A percentile compares a stretch with the other conserved stretches of the same genome.
phyloP scores from a whole-genome alignment of 1,140 invertebrate species.

The Fragariocoptes setiger region DNA sequence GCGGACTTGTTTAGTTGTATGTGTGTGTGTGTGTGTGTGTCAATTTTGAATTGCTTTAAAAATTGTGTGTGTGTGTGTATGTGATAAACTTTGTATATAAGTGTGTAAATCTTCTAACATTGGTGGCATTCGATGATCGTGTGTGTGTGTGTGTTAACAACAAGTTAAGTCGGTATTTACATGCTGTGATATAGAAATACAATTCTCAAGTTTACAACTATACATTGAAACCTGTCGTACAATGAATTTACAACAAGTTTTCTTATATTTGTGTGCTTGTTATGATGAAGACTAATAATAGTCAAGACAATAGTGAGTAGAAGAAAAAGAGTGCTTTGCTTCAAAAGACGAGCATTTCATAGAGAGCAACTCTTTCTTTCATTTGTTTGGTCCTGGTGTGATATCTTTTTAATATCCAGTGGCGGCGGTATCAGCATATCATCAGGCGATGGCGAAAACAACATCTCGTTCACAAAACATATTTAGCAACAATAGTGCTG shows the following conservation, averaged over 20 bases:
- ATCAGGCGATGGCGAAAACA: no score
- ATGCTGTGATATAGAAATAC: neutral
- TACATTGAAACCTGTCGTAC: no score
- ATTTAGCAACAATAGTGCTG: no score
- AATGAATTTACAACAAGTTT: neutral
- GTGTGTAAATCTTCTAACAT: neutral
- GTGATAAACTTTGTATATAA: neutral
- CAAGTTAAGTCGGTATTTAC: no score
- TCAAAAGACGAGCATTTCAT: no score
- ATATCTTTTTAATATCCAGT: no score
- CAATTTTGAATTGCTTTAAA: neutral
- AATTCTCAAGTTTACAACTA: neutral
- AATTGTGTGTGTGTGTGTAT: neutral
- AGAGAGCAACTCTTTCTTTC: no score
- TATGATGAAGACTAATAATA: neutral
- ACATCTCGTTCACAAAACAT: no score
- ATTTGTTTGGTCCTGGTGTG: no score
- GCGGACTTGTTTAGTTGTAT: neutral
- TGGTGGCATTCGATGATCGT: neutral
- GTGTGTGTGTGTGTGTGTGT: neutral
- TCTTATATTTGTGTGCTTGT: neutral
- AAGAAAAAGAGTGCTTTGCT: no score
- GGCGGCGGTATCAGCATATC: no score
- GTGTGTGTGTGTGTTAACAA: neutral
- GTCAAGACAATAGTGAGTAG: no score